Conservation (phyloP, 2,888 invertebrate species). For the Metacarcinus magister region DNA sequence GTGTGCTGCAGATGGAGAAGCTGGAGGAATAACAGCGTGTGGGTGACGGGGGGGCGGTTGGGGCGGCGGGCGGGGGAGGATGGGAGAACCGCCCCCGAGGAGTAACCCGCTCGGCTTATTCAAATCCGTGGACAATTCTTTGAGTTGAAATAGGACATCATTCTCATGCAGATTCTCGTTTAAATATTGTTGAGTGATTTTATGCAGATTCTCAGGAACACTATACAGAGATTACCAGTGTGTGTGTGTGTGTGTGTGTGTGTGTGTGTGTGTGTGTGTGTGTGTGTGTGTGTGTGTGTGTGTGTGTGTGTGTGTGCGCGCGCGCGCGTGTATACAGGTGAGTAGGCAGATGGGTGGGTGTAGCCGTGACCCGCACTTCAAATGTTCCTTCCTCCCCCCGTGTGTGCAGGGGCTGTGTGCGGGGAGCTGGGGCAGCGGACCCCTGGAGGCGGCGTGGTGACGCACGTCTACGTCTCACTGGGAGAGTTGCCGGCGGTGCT, state of each 20-base stretch:
- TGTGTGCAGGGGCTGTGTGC: conserved; percentile 61
- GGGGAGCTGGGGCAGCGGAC: conserved; percentile 59
- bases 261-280: not conserved
- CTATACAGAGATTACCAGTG: conserved; percentile 9
- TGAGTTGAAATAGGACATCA: not conserved
- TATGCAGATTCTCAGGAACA: not conserved
- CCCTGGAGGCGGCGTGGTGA: conserved; percentile 63
- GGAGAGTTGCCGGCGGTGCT: conserved; percentile 77
- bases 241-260: not conserved
- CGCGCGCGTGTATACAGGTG: not conserved
- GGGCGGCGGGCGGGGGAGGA: not conserved
- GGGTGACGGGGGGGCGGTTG: not conserved
- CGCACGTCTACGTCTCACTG: conserved; percentile 73
- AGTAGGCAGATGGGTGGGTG: not conserved
- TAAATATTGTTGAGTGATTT: conserved; percentile 35
- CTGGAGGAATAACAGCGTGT: not conserved
- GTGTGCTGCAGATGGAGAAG: not conserved
- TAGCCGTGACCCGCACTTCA: no score
- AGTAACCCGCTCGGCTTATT: not conserved
- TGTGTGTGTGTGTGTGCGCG: not conserved
- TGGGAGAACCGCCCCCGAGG: not conserved
- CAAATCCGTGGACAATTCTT: conserved; percentile 30
- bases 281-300: not conserved
- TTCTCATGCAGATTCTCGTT: conserved; percentile 21
- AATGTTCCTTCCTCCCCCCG: not conserved